Conservation (phyloP, 2,888 invertebrate genomes). For the Alviniconcha strummeri region DNA sequence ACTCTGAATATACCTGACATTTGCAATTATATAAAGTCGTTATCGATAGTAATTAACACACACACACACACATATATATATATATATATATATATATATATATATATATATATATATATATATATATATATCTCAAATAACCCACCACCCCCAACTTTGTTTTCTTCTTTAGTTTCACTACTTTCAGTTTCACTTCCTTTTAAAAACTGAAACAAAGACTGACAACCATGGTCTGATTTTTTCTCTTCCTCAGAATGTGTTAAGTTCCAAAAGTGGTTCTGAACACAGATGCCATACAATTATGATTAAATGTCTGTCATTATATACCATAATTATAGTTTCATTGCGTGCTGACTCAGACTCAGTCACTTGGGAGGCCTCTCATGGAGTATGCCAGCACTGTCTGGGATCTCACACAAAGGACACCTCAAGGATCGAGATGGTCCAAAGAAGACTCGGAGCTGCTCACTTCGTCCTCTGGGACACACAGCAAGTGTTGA, state of each 20-base stretch:
- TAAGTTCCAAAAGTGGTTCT: background rate
- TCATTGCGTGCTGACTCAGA: no score
- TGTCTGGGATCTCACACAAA: no score
- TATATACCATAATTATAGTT: no score
- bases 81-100: background rate
- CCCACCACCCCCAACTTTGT: background rate
- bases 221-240: no score
- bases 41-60: background rate
- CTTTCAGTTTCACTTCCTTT: background rate
- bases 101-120: background rate
- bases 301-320: background rate
- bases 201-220: no score
- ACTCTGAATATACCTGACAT: background rate
- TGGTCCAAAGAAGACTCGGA: no score
- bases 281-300: background rate
- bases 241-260: no score
- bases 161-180: background rate
- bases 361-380: no score
- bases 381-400: no score
- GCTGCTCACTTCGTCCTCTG: no score
- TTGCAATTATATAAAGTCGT: background rate
- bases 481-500: no score
- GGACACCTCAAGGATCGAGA: no score
- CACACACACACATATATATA: background rate
- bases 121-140: background rate